Percentiles rank a stretch among this genome's conserved stretches.
These are phyloP conservation scores for Megaustenia siamemsis DNA, from an alignment of 2,888 invertebrate species.

Conservation along the genomic window DNA sequence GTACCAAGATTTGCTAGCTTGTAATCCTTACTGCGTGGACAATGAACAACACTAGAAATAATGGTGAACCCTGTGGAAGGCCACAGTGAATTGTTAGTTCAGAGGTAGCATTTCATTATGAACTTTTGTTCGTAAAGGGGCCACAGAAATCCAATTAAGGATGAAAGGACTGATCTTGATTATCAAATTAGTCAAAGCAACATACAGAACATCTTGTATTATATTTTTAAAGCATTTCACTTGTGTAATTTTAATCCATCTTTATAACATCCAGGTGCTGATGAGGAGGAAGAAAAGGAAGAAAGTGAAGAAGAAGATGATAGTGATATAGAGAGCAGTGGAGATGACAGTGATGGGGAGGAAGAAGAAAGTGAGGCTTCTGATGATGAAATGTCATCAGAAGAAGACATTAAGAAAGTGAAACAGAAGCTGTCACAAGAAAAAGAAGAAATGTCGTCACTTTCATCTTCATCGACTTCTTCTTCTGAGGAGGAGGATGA, in stretches of 20 bases:
- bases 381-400: slow-evolving; percentile 60
- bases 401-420: slow-evolving; percentile 51
- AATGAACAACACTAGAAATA: no score
- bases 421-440: slow-evolving; percentile 29
- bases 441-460: slow-evolving; percentile 32
- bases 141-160: no score
- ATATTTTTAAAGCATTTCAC: background rate
- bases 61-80: no score
- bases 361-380: slow-evolving; percentile 59
- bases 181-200: no score
- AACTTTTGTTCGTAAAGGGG: no score
- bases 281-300: slow-evolving; percentile 49
- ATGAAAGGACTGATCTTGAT: no score
- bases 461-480: no score
- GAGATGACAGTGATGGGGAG: slow-evolving; percentile 58
- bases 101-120: no score
- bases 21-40: no score
- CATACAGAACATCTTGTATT: no score
- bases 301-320: slow-evolving; percentile 58
- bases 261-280: slow-evolving; percentile 4
- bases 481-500: slow-evolving; percentile 29
- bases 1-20: no score
- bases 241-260: background rate
- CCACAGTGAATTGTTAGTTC: no score
- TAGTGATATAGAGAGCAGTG: slow-evolving; percentile 57